These are phyloP conservation scores for Lysiphlebus fabarum DNA, from an alignment of 1,140 invertebrate genomes.

Conservation along the genomic window DNA sequence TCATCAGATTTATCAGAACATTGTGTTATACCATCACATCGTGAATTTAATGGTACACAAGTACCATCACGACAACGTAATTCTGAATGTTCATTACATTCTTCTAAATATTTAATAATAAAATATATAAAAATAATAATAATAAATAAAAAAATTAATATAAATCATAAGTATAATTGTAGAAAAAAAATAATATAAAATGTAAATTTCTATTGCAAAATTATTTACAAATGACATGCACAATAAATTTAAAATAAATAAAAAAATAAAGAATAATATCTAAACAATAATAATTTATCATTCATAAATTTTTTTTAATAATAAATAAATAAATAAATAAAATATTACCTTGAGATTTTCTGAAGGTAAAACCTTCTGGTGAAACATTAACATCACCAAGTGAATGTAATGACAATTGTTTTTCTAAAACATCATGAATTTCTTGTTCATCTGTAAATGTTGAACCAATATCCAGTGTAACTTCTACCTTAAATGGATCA, in stretches of 20 bases:
- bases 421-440: slow-evolving; percentile 37
- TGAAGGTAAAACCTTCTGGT: slow-evolving; percentile 44
- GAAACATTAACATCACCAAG: slow-evolving; percentile 39
- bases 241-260: too few species aligned
- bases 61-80: slow-evolving; percentile 49
- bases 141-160: slow-evolving; percentile 32
- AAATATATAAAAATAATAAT: slow-evolving; percentile 29
- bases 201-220: neutral
- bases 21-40: slow-evolving; percentile 52
- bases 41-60: slow-evolving; percentile 55
- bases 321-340: neutral
- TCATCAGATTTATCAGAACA: slow-evolving; percentile 59
- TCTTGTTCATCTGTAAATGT: slow-evolving; percentile 40
- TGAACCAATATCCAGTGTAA: slow-evolving; percentile 45
- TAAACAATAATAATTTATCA: too few species aligned
- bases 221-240: too few species aligned
- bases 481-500: slow-evolving; percentile 45
- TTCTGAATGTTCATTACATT: slow-evolving; percentile 40
- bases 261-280: too few species aligned
- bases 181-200: slow-evolving; percentile 4
- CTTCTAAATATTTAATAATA: slow-evolving; percentile 23
- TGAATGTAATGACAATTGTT: slow-evolving; percentile 40
- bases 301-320: too few species aligned
- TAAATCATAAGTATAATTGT: slow-evolving; percentile 8
- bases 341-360: slow-evolving; percentile 39